A percentile compares a stretch with the other conserved stretches of the same genome.
Evolutionary conservation across 2,888 invertebrate species (phyloP).

Genomic region (Chydorus sphaericus): DNA sequence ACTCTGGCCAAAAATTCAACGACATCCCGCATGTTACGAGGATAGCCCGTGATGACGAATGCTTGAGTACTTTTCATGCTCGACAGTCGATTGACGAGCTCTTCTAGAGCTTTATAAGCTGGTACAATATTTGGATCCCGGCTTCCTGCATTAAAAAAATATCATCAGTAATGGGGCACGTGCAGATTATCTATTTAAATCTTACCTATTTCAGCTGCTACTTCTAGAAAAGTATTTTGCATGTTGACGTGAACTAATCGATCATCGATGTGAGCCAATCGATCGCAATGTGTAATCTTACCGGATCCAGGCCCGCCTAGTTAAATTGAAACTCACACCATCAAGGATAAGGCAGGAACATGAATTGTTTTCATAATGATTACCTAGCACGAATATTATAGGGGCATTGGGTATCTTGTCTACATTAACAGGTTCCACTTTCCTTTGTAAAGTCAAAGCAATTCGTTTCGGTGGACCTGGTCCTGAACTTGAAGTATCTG

Average conservation of each 20-base stretch:
- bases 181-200: conserved; percentile 1
- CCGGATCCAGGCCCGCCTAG: conserved; percentile 90
- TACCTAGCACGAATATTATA: conserved; percentile 75
- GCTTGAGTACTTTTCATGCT: not conserved
- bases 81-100: not conserved
- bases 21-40: conserved; percentile 78
- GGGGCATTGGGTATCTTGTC: conserved; percentile 74
- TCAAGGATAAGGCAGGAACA: not conserved
- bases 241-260: conserved; percentile 79
- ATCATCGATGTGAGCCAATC: conserved; percentile 68
- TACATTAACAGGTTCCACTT: conserved; percentile 42
- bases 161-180: not conserved
- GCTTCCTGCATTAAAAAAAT: no score
- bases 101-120: conserved; percentile 13
- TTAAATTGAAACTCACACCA: conserved; percentile 16
- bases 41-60: conserved; percentile 68
- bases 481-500: not conserved
- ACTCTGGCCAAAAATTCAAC: conserved; percentile 86
- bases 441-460: not conserved
- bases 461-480: conserved; percentile 1
- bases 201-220: conserved; percentile 5
- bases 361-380: conserved; percentile 23
- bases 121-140: conserved; percentile 9
- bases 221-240: conserved; percentile 34
- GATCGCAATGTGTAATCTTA: conserved; percentile 94